Percentiles rank a stretch among this genome's conserved stretches.
These are phyloP conservation scores for Sprattus sprattus DNA, from an alignment of 2,113 vertebrate species.

Conservation along the genomic window DNA sequence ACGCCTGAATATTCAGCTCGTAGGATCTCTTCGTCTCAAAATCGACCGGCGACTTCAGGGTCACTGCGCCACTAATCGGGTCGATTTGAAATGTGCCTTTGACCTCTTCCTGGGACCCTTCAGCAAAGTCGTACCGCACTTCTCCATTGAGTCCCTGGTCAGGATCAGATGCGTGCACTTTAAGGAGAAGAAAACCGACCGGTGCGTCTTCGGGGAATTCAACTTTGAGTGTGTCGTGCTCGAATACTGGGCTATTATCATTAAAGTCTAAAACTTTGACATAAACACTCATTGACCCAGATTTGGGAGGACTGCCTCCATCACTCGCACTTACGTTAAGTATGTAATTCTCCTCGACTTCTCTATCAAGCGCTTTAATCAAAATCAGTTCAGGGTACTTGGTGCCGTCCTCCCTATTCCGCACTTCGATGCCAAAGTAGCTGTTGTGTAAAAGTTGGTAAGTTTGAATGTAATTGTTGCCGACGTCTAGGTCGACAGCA, in stretches of 20 bases:
- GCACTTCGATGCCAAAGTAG: constrained; percentile 67
- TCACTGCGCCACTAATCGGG: constrained; percentile 62
- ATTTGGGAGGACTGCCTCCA: constrained; percentile 57
- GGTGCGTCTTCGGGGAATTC: constrained; percentile 72
- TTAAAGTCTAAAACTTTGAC: constrained; percentile 73
- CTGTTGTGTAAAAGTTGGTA: constrained; percentile 65
- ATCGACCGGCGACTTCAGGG: constrained; percentile 64
- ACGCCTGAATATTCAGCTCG: constrained; percentile 65
- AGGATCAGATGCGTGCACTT: constrained; percentile 70
- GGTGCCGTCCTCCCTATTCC: constrained; percentile 61
- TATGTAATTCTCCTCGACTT: constrained; percentile 64
- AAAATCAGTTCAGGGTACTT: constrained; percentile 70
- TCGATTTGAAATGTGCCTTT: constrained; percentile 67
- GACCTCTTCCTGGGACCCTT: constrained; percentile 50
- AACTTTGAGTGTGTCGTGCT: constrained; percentile 64
- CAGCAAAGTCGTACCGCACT: constrained; percentile 64
- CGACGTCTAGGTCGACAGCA: constrained; percentile 71
- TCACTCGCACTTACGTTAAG: constrained; percentile 66
- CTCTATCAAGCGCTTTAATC: constrained; percentile 68
- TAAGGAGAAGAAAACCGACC: constrained; percentile 65
- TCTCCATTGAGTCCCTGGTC: constrained; percentile 72
- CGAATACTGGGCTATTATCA: constrained; percentile 75
- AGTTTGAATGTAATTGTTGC: constrained; percentile 72
- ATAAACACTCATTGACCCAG: constrained; percentile 62
- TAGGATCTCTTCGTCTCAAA: constrained; percentile 67